phyloP scores from a whole-genome alignment of 1,140 invertebrate genomes.

The Xylocopa sonorina region DNA sequence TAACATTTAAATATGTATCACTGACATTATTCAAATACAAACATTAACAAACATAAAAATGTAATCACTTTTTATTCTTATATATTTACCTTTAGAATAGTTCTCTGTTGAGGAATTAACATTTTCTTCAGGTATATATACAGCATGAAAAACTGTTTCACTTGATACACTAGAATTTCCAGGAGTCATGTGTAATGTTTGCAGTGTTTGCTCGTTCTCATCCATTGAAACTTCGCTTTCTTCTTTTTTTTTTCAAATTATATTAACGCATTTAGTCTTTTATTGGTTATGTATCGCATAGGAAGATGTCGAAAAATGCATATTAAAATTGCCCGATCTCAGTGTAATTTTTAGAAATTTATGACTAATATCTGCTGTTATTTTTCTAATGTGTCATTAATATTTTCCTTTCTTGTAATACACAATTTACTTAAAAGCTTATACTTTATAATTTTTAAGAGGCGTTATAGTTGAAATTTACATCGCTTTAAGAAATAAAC shows the following conservation, averaged over 20 bases:
- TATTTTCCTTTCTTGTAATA: not conserved
- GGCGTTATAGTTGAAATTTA: not conserved
- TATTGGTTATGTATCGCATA: conserved; percentile 44
- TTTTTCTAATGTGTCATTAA: not conserved
- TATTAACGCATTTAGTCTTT: conserved; percentile 1
- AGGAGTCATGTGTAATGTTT: conserved; percentile 18
- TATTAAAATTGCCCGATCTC: not conserved
- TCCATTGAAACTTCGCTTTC: conserved; percentile 46
- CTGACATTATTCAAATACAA: not conserved
- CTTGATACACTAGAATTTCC: conserved; percentile 46
- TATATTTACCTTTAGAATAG: conserved; percentile 30
- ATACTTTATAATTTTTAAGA: conserved; percentile 4
- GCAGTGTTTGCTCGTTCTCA: conserved; percentile 40
- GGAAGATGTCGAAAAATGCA: not conserved
- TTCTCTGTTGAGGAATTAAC: conserved; percentile 25
- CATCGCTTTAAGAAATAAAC: not conserved
- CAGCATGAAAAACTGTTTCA: conserved; percentile 70
- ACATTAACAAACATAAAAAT: conserved; percentile 1
- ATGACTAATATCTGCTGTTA: not conserved
- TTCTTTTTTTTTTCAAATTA: not conserved
- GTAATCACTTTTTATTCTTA: not conserved
- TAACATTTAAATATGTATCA: conserved; percentile 23
- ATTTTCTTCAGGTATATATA: conserved; percentile 71
- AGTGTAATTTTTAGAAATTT: not conserved
- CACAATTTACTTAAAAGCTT: not conserved